Conservation (phyloP, 1,140 invertebrate species). For the Trinorchestia longiramus region DNA sequence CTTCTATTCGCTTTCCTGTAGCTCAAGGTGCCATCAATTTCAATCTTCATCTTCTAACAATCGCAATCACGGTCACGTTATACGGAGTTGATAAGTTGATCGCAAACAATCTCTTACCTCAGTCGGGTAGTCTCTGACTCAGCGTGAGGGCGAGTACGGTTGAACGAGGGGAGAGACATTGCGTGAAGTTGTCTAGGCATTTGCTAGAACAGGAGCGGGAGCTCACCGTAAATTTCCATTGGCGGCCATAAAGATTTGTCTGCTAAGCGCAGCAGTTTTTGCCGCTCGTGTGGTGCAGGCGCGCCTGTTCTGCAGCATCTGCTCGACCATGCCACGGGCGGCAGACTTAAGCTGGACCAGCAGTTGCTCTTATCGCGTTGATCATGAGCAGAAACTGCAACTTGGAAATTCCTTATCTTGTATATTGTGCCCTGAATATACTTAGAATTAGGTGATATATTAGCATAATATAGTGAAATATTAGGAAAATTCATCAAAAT, state of each 20-base stretch:
- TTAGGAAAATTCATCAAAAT: no score
- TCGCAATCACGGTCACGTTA: neutral
- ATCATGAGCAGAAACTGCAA: no score
- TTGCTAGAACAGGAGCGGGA: constrained; percentile 4
- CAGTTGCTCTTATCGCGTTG: no score
- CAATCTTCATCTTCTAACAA: neutral
- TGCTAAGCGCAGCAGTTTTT: neutral
- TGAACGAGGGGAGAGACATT: neutral
- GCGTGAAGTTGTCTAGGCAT: neutral
- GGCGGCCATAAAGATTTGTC: constrained; percentile 32
- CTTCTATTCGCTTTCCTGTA: neutral
- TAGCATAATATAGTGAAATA: no score
- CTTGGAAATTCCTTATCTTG: no score
- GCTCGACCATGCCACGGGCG: neutral
- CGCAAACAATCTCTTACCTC: neutral
- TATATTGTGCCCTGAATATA: no score
- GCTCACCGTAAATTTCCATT: constrained; percentile 42
- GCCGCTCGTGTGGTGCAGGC: neutral
- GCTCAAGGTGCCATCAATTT: neutral
- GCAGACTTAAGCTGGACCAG: no score
- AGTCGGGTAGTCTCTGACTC: neutral
- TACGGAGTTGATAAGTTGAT: neutral
- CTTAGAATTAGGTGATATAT: no score
- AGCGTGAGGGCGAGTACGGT: neutral
- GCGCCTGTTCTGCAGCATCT: neutral